Percentiles rank a stretch among this genome's conserved stretches.
These are phyloP conservation scores for Microplitis mediator DNA, from an alignment of 1,140 invertebrate genomes.

Conservation along the genomic window DNA sequence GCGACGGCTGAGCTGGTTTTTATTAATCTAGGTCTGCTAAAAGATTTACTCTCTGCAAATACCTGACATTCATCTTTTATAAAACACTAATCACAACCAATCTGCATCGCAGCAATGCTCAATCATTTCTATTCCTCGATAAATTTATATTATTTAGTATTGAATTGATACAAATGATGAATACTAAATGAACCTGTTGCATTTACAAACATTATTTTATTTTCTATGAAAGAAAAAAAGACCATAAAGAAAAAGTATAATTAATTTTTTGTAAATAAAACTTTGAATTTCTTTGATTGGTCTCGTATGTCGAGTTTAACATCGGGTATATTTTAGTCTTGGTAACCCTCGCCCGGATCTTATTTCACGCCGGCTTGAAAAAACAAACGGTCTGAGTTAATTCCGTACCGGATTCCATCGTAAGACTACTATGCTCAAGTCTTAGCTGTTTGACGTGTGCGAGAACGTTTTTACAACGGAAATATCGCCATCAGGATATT, in stretches of 20 bases:
- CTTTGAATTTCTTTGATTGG: neutral
- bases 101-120: neutral
- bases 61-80: slow-evolving; percentile 37
- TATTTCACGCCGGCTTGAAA: slow-evolving; percentile 37
- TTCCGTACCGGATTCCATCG: slow-evolving; percentile 34
- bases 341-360: slow-evolving; percentile 37
- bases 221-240: neutral
- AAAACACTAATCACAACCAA: neutral
- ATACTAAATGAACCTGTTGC: too few species aligned
- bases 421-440: neutral
- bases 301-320: slow-evolving; percentile 26
- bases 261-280: slow-evolving; percentile 14
- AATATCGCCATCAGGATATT: neutral
- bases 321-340: slow-evolving; percentile 37
- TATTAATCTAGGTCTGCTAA: slow-evolving; percentile 57
- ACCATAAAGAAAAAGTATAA: neutral
- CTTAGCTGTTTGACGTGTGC: neutral
- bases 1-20: slow-evolving; percentile 56
- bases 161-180: too few species aligned
- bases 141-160: too few species aligned
- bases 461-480: neutral
- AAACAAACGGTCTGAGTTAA: slow-evolving; percentile 36
- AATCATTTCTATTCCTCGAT: neutral
- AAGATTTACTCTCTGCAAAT: slow-evolving; percentile 46
- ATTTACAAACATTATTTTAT: neutral